Percentiles rank a stretch among this genome's conserved stretches.
phyloP scores from a whole-genome alignment of 2,888 invertebrate genomes.

The Cantharis lateralis region DNA sequence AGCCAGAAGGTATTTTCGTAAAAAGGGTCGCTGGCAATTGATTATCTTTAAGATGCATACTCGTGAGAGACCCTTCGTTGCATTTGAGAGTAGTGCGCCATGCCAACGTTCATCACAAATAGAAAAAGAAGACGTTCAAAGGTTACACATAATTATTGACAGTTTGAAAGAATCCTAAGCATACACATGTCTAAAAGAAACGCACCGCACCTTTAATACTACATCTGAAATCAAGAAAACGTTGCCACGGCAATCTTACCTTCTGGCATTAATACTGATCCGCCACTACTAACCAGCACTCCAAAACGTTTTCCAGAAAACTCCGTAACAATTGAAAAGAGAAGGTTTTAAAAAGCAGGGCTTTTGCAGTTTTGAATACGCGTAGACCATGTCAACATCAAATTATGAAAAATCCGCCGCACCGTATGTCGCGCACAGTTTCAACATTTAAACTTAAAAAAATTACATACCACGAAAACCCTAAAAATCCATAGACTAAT shows the following conservation, averaged over 20 bases:
- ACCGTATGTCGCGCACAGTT: background rate
- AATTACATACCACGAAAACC: background rate
- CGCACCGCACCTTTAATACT: background rate
- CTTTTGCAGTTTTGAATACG: background rate
- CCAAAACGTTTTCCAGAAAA: background rate
- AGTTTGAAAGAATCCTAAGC: background rate
- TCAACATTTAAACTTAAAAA: background rate
- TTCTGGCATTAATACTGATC: background rate
- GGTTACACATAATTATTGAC: no score
- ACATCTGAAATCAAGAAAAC: background rate
- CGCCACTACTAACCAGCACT: background rate
- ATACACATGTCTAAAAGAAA: background rate
- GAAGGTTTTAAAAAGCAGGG: background rate
- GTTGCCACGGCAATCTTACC: background rate
- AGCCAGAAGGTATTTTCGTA: background rate
- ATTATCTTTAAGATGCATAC: no score
- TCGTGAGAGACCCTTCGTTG: no score
- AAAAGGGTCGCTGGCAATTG: no score
- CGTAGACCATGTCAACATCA: background rate
- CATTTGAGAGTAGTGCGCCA: no score
- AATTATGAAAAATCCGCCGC: background rate
- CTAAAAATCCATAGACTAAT: constrained; percentile 39
- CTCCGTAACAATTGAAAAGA: background rate
- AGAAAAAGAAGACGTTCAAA: no score
- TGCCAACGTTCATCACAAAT: no score